Base-by-base conservation (phyloP, 2,113 vertebrate genomes). In the Toxotes jaculatrix region DNA sequence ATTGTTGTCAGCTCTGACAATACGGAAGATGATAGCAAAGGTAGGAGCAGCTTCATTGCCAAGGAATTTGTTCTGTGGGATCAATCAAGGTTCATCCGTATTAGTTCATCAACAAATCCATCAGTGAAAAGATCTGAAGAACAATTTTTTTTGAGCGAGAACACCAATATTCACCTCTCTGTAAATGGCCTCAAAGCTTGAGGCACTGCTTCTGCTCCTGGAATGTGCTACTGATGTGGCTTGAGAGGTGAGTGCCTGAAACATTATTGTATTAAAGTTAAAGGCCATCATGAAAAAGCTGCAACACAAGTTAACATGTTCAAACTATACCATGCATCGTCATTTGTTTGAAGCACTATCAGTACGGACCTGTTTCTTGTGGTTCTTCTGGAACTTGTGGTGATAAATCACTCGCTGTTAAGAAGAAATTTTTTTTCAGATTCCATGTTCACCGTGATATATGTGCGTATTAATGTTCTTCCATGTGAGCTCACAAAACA, bases 61-160 rank as follows among this genome's bases (percentile, higher is more conserved):
- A 59, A 96, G 83, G 88, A 94, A 95, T 66, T 83, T 89, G 0
- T 84, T 87, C 95, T 96, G 77, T 34, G 23, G 56, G 49, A 59
- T 72, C 10, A 82, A 21, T 17, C 3, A 47, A 27, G 1, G 9
- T n/a, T 43, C 34, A 43, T 32, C 60, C 0, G 40, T 17, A 2
- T 14, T 6, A 61, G 53, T 40, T 31, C 7, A 32, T 21, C 13
- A 12, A 49, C 14, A n/a, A 66, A 77, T 21, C 1, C 1, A 49
- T 45, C 36, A 49, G 0, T 63, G 3, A 57, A 69, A 79, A 45
- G 11, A 80, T 45, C 5, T 73, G 0, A 38, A 13, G 3, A 32
- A 27, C 4, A 38, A 38, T 38, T 38, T 38, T 38, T 40, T 40
- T 7, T 40, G 14, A 31, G 27, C 27, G 27, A 49, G 21, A 59